Percentiles rank a stretch among this genome's conserved stretches.
phyloP scores from a whole-genome alignment of 2,113 vertebrate species.

The Corydoras sp. region DNA sequence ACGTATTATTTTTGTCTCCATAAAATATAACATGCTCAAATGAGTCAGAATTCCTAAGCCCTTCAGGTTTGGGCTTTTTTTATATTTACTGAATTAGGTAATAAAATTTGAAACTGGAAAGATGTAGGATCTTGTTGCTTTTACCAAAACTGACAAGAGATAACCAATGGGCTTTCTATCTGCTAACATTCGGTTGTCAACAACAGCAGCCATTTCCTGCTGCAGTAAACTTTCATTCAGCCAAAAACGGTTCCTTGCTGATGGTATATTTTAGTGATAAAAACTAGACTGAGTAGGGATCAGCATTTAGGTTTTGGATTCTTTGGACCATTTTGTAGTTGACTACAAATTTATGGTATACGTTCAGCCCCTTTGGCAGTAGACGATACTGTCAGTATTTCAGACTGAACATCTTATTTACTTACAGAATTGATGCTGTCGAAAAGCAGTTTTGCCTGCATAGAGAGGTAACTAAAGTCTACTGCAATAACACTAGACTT shows the following conservation, averaged over 20 bases:
- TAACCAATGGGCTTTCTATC: slow-evolving; percentile 44
- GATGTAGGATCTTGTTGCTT: slow-evolving; percentile 19
- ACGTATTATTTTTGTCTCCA: slow-evolving; percentile 33
- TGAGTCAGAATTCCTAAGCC: slow-evolving; percentile 21
- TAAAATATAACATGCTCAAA: slow-evolving; percentile 21
- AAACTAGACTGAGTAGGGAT: slow-evolving; percentile 15
- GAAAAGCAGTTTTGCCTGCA: no score
- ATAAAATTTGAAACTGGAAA: slow-evolving; percentile 21
- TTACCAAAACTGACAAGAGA: slow-evolving; percentile 53
- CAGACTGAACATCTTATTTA: no score
- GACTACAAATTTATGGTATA: background rate
- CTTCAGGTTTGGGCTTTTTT: slow-evolving; percentile 21
- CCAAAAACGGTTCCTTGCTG: slow-evolving; percentile 2
- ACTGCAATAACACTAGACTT: no score
- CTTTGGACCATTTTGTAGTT: slow-evolving; percentile 9
- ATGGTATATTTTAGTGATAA: slow-evolving; percentile 21
- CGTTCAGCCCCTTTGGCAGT: no score
- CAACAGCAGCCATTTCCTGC: slow-evolving; percentile 7
- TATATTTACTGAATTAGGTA: slow-evolving; percentile 15
- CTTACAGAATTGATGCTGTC: no score
- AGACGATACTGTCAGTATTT: no score
- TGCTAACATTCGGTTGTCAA: slow-evolving; percentile 34
- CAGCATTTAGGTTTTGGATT: background rate
- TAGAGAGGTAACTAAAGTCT: no score
- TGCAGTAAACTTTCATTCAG: slow-evolving; percentile 23